Percentiles rank a stretch among this genome's conserved stretches.
These are phyloP conservation scores for Pseudopipra pipra DNA, from an alignment of 2,113 vertebrate species.

Conservation along the genomic window DNA sequence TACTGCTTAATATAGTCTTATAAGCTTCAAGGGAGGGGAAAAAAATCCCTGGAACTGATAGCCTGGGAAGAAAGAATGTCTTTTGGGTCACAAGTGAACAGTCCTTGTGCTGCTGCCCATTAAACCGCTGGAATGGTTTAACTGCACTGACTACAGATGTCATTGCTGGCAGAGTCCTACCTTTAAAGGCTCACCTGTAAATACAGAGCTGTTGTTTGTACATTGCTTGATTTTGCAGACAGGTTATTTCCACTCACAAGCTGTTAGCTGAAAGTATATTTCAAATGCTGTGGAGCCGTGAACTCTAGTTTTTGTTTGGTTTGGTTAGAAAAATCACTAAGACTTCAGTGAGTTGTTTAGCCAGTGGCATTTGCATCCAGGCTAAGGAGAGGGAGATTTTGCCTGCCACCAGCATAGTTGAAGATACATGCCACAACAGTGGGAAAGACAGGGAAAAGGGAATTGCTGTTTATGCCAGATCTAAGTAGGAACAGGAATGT, in stretches of 20 bases:
- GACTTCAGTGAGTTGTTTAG: background rate
- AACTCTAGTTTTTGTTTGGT: background rate
- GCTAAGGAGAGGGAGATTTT: background rate
- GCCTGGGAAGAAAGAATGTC: background rate
- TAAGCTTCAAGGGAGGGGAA: background rate
- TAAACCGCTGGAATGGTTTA: background rate
- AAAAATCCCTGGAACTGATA: background rate
- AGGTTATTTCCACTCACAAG: background rate
- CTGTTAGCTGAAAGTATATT: background rate
- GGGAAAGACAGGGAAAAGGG: background rate
- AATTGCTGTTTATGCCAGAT: background rate
- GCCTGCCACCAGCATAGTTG: accelerated
- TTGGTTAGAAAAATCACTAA: background rate
- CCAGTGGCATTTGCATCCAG: background rate
- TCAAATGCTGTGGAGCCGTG: background rate
- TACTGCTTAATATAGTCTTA: background rate
- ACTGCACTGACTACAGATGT: background rate
- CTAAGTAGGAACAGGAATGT: background rate
- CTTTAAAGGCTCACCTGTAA: background rate
- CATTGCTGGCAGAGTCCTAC: background rate
- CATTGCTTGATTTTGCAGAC: background rate
- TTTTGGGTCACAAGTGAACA: background rate
- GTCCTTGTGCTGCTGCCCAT: background rate
- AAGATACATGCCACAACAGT: too few relatives aligned
- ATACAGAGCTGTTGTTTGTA: background rate